These are phyloP conservation scores for Apamea anceps DNA, from an alignment of 2,888 invertebrate genomes.

Conservation along the genomic window DNA sequence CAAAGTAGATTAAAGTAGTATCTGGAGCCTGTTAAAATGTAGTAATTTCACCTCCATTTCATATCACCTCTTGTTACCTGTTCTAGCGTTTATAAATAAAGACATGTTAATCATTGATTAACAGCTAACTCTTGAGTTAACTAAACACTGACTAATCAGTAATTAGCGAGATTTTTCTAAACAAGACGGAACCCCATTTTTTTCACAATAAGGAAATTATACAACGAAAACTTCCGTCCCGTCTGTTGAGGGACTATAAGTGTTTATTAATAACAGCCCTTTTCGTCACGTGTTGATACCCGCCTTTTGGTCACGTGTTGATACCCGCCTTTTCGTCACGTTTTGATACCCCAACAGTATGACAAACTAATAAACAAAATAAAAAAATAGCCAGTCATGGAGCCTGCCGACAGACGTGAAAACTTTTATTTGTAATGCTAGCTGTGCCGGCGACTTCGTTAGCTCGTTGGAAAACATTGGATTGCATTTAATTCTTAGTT, in stretches of 20 bases:
- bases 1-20: not conserved
- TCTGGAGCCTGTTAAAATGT: not conserved
- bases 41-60: too few species aligned
- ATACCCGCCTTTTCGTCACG: constrained; percentile 7
- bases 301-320: constrained; percentile 11
- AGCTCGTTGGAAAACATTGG: too few species aligned
- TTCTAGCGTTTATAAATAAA: not conserved
- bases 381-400: not conserved
- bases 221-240: not conserved
- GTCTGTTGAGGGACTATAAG: not conserved
- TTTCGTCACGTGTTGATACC: constrained; percentile 11
- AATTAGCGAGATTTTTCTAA: not conserved
- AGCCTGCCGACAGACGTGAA: not conserved
- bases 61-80: not conserved
- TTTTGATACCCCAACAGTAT: not conserved
- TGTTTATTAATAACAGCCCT: not conserved
- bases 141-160: not conserved
- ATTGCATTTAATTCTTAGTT: too few species aligned
- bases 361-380: not conserved
- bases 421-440: not conserved
- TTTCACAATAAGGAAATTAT: constrained; percentile 4
- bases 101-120: not conserved
- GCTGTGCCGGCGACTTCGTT: too few species aligned
- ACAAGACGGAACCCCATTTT: not conserved
- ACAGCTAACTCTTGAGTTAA: not conserved